Conservation (phyloP, 2,113 vertebrate species). For the Leptobrachium leishanense region DNA sequence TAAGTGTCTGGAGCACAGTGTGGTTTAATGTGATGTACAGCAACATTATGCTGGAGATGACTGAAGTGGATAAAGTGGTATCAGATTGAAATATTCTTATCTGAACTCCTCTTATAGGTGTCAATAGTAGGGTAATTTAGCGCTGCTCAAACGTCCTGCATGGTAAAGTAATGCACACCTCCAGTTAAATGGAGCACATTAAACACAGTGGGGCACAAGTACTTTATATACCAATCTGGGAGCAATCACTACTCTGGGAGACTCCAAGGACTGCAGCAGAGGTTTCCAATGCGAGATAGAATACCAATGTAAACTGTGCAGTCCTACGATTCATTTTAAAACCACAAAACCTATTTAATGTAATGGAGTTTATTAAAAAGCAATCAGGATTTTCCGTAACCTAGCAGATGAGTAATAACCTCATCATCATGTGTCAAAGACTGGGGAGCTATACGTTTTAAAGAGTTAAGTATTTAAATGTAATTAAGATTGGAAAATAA, state of each 20-base stretch:
- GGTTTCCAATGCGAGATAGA: no score
- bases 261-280: not conserved
- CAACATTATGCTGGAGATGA: constrained; percentile 42
- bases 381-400: no score
- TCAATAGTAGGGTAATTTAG: constrained; percentile 37
- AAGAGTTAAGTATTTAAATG: no score
- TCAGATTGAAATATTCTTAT: constrained; percentile 41
- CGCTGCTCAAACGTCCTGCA: constrained; percentile 22
- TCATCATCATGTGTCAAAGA: no score
- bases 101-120: constrained; percentile 25
- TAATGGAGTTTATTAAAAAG: no score
- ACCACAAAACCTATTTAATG: no score
- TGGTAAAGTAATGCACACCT: constrained; percentile 19
- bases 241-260: not conserved
- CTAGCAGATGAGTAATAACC: no score
- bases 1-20: constrained; percentile 41
- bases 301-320: no score
- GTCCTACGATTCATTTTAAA: no score
- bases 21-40: constrained; percentile 37
- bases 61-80: constrained; percentile 38
- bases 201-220: not conserved
- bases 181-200: constrained; percentile 5
- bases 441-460: no score
- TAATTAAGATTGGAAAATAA: no score
- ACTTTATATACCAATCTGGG: not conserved